Conservation (phyloP, 2,113 vertebrate genomes). For the Neolamprologus ventralis region DNA sequence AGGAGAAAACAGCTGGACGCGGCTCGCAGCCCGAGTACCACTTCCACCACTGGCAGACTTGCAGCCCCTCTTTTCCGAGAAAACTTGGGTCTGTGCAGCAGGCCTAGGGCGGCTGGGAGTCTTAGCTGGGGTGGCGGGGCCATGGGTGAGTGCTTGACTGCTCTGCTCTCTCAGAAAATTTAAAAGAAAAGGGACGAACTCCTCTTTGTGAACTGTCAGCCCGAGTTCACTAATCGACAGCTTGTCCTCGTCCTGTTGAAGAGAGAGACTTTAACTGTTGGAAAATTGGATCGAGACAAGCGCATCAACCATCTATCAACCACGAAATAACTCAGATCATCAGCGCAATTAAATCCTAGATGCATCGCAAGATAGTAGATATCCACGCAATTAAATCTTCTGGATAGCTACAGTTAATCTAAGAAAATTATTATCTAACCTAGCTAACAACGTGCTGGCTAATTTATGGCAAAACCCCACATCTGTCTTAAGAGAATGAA, state of each 20-base stretch:
- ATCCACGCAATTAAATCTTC: background rate
- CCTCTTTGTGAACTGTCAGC: conserved; percentile 75
- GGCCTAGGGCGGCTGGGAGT: conserved; percentile 75
- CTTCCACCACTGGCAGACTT: conserved; percentile 33
- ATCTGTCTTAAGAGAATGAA: background rate
- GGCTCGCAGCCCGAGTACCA: conserved; percentile 59
- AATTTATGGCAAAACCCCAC: background rate
- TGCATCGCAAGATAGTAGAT: background rate
- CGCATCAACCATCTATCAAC: background rate
- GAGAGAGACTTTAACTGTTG: background rate
- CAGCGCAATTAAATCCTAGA: background rate
- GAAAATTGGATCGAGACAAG: rapidly evolving
- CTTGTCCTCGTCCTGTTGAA: conserved; percentile 58
- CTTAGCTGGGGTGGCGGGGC: conserved; percentile 89
- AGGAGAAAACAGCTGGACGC: conserved; percentile 84
- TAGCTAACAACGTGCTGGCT: background rate
- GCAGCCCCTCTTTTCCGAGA: conserved; percentile 49
- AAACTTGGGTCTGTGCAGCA: conserved; percentile 36
- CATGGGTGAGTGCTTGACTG: conserved; percentile 84
- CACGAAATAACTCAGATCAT: background rate
- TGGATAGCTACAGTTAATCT: background rate
- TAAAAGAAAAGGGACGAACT: conserved; percentile 91
- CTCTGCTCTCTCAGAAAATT: conserved; percentile 95
- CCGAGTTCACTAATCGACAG: conserved; percentile 43
- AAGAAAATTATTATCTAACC: background rate